These are phyloP conservation scores for Xestia xanthographa DNA, from an alignment of 2,888 invertebrate genomes.

Conservation along the genomic window DNA sequence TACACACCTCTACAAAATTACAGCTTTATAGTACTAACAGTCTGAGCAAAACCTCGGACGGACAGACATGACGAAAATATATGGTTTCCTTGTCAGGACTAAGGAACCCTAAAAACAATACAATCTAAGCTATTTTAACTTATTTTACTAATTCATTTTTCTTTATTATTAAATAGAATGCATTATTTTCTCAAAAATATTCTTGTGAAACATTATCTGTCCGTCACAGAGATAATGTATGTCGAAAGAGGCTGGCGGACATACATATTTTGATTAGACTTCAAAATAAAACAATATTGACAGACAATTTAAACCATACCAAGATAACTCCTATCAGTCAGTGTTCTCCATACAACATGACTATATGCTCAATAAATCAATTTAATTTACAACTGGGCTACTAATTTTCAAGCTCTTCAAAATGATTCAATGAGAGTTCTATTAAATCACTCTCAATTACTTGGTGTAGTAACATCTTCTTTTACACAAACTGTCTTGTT, in stretches of 20 bases:
- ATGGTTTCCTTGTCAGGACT: no score
- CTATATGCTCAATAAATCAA: constrained; percentile 5
- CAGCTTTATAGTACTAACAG: no score
- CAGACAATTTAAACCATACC: constrained; percentile 26
- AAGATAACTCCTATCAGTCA: constrained; percentile 51
- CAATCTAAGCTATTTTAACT: neutral
- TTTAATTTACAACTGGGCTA: neutral
- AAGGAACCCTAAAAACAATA: no score
- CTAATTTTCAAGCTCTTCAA: constrained; percentile 1
- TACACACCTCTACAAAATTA: no score
- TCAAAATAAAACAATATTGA: constrained; percentile 30
- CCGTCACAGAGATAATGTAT: constrained; percentile 29
- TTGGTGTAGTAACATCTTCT: neutral
- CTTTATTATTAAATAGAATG: constrained; percentile 6
- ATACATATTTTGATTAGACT: constrained; percentile 4
- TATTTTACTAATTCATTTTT: neutral
- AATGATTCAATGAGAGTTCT: neutral
- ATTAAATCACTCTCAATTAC: neutral
- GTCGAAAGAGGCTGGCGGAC: neutral
- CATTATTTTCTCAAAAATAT: neutral
- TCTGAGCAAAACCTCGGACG: no score
- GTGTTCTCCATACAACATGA: constrained; percentile 17
- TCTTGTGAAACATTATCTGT: neutral
- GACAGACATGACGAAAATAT: no score
- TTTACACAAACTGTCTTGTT: neutral